Base-by-base conservation (phyloP, 2,113 vertebrate genomes). In the Gobiocypris rarus region DNA sequence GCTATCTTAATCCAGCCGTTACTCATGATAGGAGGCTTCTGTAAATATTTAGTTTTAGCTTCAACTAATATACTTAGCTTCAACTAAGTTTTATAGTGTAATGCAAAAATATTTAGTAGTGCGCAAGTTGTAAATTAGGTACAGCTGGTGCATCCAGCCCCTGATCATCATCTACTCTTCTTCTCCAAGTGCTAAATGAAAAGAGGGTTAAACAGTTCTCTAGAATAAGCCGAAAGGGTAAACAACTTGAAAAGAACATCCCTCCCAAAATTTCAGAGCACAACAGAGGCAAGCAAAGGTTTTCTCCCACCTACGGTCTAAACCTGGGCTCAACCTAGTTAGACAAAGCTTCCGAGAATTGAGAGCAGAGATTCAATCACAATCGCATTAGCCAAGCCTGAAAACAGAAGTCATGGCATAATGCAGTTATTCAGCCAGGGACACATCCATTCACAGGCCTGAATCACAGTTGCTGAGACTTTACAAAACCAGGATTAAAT, bases 401-500 rank as follows among this genome's bases (percentile, higher is more conserved):
- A 85, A 86, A 88, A 74, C 86, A 50, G 70, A 43, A 83, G 86
- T 85, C 54, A 73, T 76, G 71, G 69, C 34, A 85, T 89, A 85
- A 88, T 88, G 79, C 83, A 61, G 71, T 86, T 86, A 84, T 83
- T 84, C 69, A 83, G 82, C 75, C 52, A 41, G 58, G 70, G 34
- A 87, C 73, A 70, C 58, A 86, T 84, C 78, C 67, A 83, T 85
- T 83, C 73, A 79, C 69, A 61, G 52, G 31, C 3, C 34, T 4
- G 41, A 38, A 81, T 77, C 22, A 6, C 24, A 59, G 87, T 67
- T 52, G 26, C 63, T 34, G 61, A 59, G 69, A 84, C 50, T 82
- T 81, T 84, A 86, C 79, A 84, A 86, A 83, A 74, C 86, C 75
- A 13, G 84, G 81, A 84, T 85, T 83, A 84, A 80, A 87, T 71